A percentile compares a stretch with the other conserved stretches of the same genome.
Evolutionary conservation across 2,888 invertebrate genomes (phyloP).

Genomic region (Tenthredo notha): DNA sequence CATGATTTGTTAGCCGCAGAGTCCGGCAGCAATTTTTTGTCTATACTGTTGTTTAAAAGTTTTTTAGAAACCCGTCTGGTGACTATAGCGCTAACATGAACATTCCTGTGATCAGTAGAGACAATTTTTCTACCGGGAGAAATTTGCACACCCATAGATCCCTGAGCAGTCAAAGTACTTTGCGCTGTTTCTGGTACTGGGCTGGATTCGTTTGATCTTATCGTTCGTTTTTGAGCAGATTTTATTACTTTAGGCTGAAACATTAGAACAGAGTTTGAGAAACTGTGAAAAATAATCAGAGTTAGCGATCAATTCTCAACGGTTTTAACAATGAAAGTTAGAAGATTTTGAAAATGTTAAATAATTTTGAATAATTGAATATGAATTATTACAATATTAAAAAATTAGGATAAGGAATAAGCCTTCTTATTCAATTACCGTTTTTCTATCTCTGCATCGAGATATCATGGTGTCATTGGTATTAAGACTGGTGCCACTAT

Average conservation of each 20-base stretch:
- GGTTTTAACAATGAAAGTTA: neutral
- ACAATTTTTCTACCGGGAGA: constrained; percentile 16
- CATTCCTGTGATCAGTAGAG: constrained; percentile 54
- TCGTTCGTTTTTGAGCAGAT: neutral
- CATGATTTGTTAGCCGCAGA: neutral
- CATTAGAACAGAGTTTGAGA: neutral
- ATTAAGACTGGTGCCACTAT: neutral
- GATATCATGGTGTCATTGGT: constrained; percentile 19
- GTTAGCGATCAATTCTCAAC: neutral
- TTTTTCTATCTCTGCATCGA: constrained; percentile 25
- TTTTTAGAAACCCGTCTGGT: constrained; percentile 67
- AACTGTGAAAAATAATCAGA: neutral
- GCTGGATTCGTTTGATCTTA: neutral
- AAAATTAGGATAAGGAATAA: neutral
- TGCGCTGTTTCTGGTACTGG: neutral
- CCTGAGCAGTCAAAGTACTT: neutral
- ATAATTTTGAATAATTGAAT: neutral
- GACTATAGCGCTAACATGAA: constrained; percentile 63
- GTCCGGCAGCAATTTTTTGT: neutral
- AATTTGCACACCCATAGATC: neutral
- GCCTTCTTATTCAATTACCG: neutral
- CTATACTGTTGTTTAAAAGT: neutral
- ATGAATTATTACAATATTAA: neutral
- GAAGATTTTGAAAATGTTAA: no score
- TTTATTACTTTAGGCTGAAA: constrained; percentile 12